Base-by-base conservation (phyloP, 1,140 invertebrate species). In the Drosophila pandora region DNA sequence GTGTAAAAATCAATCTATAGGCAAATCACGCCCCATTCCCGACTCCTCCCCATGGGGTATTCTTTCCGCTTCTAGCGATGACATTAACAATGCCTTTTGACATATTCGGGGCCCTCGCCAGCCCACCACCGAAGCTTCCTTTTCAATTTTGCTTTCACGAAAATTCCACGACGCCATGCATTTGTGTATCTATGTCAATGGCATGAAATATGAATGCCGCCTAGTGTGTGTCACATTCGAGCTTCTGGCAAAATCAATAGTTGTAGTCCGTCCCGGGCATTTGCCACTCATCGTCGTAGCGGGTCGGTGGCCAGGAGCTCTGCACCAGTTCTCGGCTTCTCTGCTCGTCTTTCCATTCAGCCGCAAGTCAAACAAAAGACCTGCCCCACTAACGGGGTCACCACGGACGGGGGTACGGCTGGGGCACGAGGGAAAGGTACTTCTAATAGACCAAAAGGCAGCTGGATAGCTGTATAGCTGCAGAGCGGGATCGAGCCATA, bases 51-150 rank as follows among this genome's bases (percentile, higher is more conserved):
- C 52, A 48, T 45, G 28, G 32, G 30, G 65, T 58, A 73, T 72
- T 62, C 63, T 58, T 58, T 13, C 28, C 8, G 70, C 53, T 64
- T 39, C 52, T 70, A 75, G 57, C 73, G 62, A 54, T 76, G 72
- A 76, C 72, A 76, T 76, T 76, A 85, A 87, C 83, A 87, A 85
- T 87, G 81, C 69, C 81, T 78, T 87, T 85, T 87, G 82, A 85
- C 81, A 85, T 84, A 84, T 81, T 37, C 10, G 3, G 10, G 9
- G 39, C 39, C 39, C 12, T 3, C 2, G 13, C 6, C n/a, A 3
- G 57, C 34, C 34, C 34, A n/a, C 10, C 34, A 9, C 9, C 74
- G 64, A 80, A 87, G 70, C 77, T 87, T 87, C 78, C 63, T 78
- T 79, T 87, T 88, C 83, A 87, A 69, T 67, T 83, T 79, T 78